Evolutionary conservation across 53 echinoderm and acorn worm genomes (phyloP), one percentile per base, ranked within the genome.

Genomic region (Temnopleurus reevesii): DNA sequence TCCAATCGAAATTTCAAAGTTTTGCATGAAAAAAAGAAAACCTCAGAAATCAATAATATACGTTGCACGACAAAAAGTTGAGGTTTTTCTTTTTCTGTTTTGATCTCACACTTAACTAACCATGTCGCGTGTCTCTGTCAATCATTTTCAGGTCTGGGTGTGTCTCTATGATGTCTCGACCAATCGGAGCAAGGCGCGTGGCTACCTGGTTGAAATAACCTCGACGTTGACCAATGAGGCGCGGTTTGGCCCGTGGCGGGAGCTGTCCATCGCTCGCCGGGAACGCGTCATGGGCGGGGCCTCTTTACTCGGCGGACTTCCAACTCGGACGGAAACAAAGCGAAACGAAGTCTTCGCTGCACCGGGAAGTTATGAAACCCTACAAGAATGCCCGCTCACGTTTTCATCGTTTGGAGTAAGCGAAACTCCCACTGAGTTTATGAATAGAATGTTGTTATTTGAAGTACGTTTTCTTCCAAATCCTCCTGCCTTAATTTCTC

Each of bases 121-220:
- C n/a, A 25, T 30, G 88, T 87, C 88, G 88, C 88, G 88, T 87
- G 88, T 66, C 34, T 71, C 24, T 87, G 26, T 87, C 71, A 66
- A 66, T 87, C 88, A 43, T 31, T 87, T 53, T 46, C 88, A 87
- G 88, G 88, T 87, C 25, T 51, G 36, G 88, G 88, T 71, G 88
- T 87, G 64, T 29, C 88, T 36, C 18, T 2, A 12, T 34, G 51
- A n/a, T 18, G 76, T 87, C 86, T 71, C 51, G 71, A 66, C 88
- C 88, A 87, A 87, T 87, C 35, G 28, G 26, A 66, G 8, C 10
- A 9, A 46, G 65, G 65, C 88, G 88, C 88, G 88, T 87, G 71
- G 65, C 49, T 64, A 65, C 71, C 65, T 87, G 47, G 88, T 18
- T 27, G 51, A 3, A 35, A 21, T 87, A 66, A 87, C 65, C 88